phyloP scores from a whole-genome alignment of 2,888 invertebrate genomes.

The Harmothoe impar region DNA sequence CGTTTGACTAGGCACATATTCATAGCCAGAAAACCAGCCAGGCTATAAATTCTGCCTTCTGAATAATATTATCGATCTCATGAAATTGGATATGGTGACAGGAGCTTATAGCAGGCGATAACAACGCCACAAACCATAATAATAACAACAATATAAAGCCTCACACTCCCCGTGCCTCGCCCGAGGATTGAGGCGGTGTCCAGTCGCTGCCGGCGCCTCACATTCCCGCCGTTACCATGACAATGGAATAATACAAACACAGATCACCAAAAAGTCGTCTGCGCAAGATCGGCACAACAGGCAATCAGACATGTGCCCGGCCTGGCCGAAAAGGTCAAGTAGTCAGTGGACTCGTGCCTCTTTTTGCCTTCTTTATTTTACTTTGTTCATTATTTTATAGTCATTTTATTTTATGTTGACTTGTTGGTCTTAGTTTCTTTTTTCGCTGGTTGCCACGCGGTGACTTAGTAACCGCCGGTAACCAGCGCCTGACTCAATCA shows the following conservation, averaged over 20 bases:
- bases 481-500: background rate
- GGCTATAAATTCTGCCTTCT: no score
- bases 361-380: background rate
- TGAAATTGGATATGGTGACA: no score
- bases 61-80: no score
- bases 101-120: no score
- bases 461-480: constrained; percentile 2
- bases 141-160: no score
- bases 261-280: background rate
- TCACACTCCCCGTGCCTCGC: no score
- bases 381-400: no score
- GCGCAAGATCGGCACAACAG: background rate
- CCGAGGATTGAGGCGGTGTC: background rate
- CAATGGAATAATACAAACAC: constrained; percentile 14
- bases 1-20: no score
- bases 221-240: constrained; percentile 30
- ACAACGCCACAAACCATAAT: no score
- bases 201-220: background rate
- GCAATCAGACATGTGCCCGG: constrained; percentile 32
- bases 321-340: constrained; percentile 27
- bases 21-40: no score
- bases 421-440: background rate
- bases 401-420: background rate
- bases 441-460: background rate
- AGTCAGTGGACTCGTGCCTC: background rate